Base-by-base conservation (phyloP, 2,888 invertebrate species). In the Allygus modestus region DNA sequence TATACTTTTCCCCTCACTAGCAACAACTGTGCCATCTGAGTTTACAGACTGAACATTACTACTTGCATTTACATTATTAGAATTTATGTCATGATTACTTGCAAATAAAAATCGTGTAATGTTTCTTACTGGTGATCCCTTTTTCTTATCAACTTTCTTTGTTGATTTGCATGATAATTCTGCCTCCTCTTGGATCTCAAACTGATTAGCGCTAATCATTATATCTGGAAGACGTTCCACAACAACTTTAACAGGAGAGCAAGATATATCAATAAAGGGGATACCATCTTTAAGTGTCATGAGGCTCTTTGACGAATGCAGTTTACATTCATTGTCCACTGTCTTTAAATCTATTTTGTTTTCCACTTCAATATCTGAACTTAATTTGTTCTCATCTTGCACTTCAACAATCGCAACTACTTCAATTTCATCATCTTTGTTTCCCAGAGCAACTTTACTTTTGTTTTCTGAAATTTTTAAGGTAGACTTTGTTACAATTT, bases 241-340 rank as follows among this genome's bases (percentile, higher is more conserved):
- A 0, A 77, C 75, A 20, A 77, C 75, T 46, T 77, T 77, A 17
- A 77, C 51, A 51, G 75, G 75, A 28, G 75, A 77, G n/a, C 17
- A 73, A 20, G 23, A 23, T 73, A 43, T 11, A 20, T 69, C 33
- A 33, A 69, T 17, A 20, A 5, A 65, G 17, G 9, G 4, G 28
- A 28, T 28, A 28, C 28, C 31, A 65, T 26, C 17, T 65, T 5
- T 31, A 9, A 31, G 7, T 4, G 17, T 2, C 4, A 1, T 31
- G 0, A 28, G 1, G 54, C 23, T 23, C 20, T 23, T 54, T 54
- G 23, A 54, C 9, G 23, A 23, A 2, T 12, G 9, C 4, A 20
- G 23, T 54, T 54, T 54, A 54, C 54, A 54, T 54, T 54, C 23
- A 54, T 4, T 5, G 23, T 54, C 23, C 23, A 23, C 4, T 54